Base-by-base conservation (phyloP, 2,888 invertebrate species). In the Dugesia japonica region DNA sequence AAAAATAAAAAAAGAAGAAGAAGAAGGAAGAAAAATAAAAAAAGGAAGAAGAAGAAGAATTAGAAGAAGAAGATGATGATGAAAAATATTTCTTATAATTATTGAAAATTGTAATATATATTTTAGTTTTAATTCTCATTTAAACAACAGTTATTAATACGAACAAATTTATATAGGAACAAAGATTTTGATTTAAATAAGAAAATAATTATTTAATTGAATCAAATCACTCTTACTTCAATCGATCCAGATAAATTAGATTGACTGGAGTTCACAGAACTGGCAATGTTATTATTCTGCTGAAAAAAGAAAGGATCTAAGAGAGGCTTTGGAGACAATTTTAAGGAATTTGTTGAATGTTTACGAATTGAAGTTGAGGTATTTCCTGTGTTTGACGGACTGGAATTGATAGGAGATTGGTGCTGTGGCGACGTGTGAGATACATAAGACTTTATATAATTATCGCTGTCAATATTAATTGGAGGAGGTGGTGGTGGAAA, bases 401-500 rank as follows among this genome's bases (percentile, higher is more conserved):
- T 56, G 56, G 56, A 56, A 56, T 56, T 56, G 17, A 20, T n/a
- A 56, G 56, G 23, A 56, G 56, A 23, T 56, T 56, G 56, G 1
- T 56, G 56, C 17, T 56, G 4, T 20, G 56, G 56, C 17, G 23
- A 1, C 7, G 9, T 56, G 17, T 23, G 7, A 4, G 56, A 4
- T 1, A 23, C n/a, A 56, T 56, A 56, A 56, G 56, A 20, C 17
- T 23, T 56, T 7, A 56, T 1, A n/a, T 56, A 56, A 23, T 56
- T 56, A n/a, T 56, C 56, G 7, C 23, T n/a, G 56, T 56, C 56
- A n/a, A 56, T 56, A 23, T n/a, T 56, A n/a, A 56, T 56, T 23
- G 56, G 56, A 4, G 56, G 56, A 56, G 56, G 56, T 9, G 56
- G 56, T n/a, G 56, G 56, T 56, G 56, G 56, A n/a, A 56, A 56